phyloP scores from a whole-genome alignment of 2,888 invertebrate genomes.

The Harpalus rubripes region DNA sequence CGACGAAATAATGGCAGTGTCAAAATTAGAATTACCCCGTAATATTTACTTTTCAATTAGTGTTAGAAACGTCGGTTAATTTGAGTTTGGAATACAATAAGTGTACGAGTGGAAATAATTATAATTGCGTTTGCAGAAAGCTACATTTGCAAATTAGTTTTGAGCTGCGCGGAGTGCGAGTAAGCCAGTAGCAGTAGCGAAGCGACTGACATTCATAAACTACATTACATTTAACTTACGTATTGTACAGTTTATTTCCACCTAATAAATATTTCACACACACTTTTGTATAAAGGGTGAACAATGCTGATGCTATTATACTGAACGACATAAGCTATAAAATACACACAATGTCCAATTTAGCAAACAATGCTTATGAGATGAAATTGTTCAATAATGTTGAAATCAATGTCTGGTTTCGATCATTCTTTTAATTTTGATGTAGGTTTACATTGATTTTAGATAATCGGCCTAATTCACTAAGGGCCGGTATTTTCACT shows the following conservation, averaged over 20 bases:
- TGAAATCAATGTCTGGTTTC: background rate
- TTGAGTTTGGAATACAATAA: constrained; percentile 51
- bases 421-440: background rate
- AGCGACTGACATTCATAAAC: constrained; percentile 9
- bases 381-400: background rate
- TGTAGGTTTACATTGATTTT: too few species aligned
- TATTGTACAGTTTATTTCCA: constrained; percentile 17
- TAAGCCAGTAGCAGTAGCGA: constrained; percentile 2
- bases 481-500: too few species aligned
- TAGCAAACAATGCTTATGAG: background rate
- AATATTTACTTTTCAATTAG: constrained; percentile 38
- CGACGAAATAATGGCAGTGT: background rate
- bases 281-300: background rate
- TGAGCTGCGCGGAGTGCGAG: constrained; percentile 9
- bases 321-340: background rate
- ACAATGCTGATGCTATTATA: constrained; percentile 28
- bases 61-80: constrained; percentile 39
- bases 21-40: background rate
- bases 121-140: constrained; percentile 36
- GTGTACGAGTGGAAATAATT: constrained; percentile 43
- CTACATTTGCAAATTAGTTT: constrained; percentile 52
- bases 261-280: constrained; percentile 36
- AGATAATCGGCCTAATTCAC: too few species aligned
- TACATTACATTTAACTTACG: constrained; percentile 35
- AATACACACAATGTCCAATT: background rate